Evolutionary conservation across 1,140 invertebrate genomes (phyloP), one percentile per base, ranked within the genome.

Genomic region (Monomorium pharaonis): DNA sequence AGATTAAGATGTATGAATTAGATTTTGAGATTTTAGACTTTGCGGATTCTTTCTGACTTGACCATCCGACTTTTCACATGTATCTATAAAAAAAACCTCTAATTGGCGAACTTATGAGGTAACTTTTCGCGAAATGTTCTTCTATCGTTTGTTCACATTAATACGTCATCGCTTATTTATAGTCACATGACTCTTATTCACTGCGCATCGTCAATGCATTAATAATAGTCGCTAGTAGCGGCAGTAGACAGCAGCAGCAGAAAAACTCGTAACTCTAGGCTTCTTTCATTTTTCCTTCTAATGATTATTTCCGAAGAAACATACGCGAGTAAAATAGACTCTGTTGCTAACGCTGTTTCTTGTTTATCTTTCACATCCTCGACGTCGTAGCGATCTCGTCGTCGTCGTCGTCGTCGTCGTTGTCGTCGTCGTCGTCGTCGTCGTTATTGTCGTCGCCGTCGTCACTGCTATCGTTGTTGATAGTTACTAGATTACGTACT

Each of bases 311-410:
- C 18, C 9, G 67, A 72, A 58, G 51, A 72, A 56, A 12, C 70
- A 33, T 72, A 33, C 51, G 78, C 78, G 78, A 83, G 21, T 58
- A 72, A 83, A 83, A 60, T 83, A 56, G 24, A 89, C 62, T 89
- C 74, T 86, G 72, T 89, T 86, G 88, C 74, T 84, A 89, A 86
- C 58, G 24, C 47, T 27, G 54, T 58, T 37, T 18, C 74, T 27
- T 49, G 54, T 86, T 78, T 58, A 72, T 44, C 63, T 42, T 63
- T 58, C 2, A 37, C 37, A 77, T 67, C n/a, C 56, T 85, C 51
- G 65, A 85, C 76, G 18, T 86, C 47, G 69, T 58, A 51, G 58
- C 58, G 54, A 63, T 74, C 16, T 83, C 47, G 24, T 30, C 49
- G n/a, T 86, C 47, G 56, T 86, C 67, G n/a, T 65, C 16, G 44